Base-by-base conservation (phyloP, 2,888 invertebrate species). In the Sinohyriopsis cumingii region DNA sequence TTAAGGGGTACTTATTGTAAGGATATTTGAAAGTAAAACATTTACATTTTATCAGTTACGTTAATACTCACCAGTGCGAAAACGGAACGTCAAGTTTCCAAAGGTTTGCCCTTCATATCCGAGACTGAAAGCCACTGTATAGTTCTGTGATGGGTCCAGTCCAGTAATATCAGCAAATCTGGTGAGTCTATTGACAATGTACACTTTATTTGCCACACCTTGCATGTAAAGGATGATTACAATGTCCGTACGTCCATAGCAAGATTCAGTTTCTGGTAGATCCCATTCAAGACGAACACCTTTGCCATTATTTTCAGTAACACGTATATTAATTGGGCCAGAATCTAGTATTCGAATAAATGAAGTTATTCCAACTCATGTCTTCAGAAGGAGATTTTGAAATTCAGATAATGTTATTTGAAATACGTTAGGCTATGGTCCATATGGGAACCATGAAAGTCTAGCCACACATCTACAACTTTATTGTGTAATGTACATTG, bases 301-400 rank as follows among this genome's bases (percentile, higher is more conserved):
- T 12, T 66, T 62, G 15, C 61, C 55, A 5, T 63, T 55, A 12
- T 63, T 75, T 55, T 72, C 65, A 15, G 60, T 67, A 7, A 78
- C 69, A n/a, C 65, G 55, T 20, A 78, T 68, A 59, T 78, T 69
- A 22, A 71, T 72, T 45, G 78, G 75, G 18, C 75, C 78, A 63
- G 78, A 70, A 63, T 78, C 78, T 78, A 24, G 19, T 19, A 66
- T 6, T 45, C 33, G 1, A 61, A 55, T 20, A 22, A 22, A 20
- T 25, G 25, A 25, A 25, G 25, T 25, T 25, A 3, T 25, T 25
- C 25, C 25, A 25, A 25, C 25, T 25, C 25, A 25, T 25, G 25
- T 25, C 25, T 25, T 25, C 25, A 25, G 25, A 25, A 25, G 3
- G 25, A 25, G 25, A 25, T 25, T 2, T 25, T 25, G 1, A 25